These are phyloP conservation scores for Ctenoplectra terminalis DNA, from an alignment of 1,140 invertebrate genomes.

Conservation along the genomic window DNA sequence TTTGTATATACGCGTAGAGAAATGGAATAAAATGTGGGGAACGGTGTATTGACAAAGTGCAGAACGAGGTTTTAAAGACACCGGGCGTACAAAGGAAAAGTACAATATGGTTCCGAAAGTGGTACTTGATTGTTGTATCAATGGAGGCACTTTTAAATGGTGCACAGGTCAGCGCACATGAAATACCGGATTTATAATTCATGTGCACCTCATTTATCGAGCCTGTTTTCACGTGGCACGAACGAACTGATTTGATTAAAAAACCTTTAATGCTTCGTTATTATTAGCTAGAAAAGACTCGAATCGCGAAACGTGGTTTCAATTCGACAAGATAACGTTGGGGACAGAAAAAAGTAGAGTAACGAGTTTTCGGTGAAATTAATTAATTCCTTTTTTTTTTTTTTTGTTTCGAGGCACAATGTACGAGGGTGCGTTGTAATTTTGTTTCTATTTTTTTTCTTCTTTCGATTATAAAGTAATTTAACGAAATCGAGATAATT, in stretches of 20 bases:
- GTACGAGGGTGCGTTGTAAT: too few species aligned
- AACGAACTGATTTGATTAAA: background rate
- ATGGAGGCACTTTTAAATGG: conserved; percentile 9
- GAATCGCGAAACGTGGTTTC: background rate
- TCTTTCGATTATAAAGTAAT: too few species aligned
- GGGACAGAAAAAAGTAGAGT: background rate
- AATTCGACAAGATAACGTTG: background rate
- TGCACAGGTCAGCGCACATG: conserved; percentile 21
- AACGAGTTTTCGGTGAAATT: background rate
- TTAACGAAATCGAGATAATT: background rate
- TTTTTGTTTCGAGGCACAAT: too few species aligned
- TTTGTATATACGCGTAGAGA: background rate
- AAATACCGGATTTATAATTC: conserved; percentile 23
- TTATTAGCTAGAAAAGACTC: background rate
- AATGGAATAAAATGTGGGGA: background rate
- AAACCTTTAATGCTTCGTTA: background rate
- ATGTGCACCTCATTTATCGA: conserved; percentile 10
- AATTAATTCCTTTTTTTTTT: background rate
- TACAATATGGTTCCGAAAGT: conserved; percentile 25
- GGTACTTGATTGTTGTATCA: conserved; percentile 1
- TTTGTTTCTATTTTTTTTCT: too few species aligned
- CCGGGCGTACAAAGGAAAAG: background rate
- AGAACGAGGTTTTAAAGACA: background rate
- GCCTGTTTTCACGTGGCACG: background rate
- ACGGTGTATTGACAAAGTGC: too few species aligned